Evolutionary conservation across 2,888 invertebrate genomes (phyloP).

Genomic region (Agriopis leucophaearia): DNA sequence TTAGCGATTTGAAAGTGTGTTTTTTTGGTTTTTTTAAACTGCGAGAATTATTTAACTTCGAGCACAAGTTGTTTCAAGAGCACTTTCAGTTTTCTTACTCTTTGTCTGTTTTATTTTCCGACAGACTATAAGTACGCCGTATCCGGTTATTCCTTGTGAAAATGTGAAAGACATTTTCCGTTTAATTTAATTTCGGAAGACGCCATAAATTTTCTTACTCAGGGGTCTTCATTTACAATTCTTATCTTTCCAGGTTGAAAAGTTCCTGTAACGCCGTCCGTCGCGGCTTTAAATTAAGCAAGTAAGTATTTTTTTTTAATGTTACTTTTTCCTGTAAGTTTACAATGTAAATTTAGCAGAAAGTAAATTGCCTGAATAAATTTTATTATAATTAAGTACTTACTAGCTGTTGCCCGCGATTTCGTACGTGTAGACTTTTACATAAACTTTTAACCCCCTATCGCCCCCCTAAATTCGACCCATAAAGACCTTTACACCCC

Average conservation of each 20-base stretch:
- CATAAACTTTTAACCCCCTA: no score
- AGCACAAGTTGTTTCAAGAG: no score
- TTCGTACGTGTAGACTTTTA: no score
- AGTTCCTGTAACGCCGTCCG: conserved; percentile 80
- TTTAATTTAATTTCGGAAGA: conserved; percentile 52
- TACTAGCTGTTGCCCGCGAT: no score
- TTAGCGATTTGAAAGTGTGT: no score
- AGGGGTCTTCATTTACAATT: conserved; percentile 54
- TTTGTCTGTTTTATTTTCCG: conserved; percentile 11
- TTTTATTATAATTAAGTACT: no score
- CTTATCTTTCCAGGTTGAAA: conserved; percentile 74
- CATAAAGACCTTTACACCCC: no score
- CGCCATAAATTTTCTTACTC: conserved; percentile 54
- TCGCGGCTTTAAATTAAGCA: conserved; percentile 73
- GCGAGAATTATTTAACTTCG: no score
- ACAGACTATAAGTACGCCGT: not conserved
- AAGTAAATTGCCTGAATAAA: not conserved
- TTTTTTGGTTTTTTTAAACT: no score
- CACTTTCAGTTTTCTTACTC: no score
- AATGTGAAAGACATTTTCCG: conserved; percentile 46
- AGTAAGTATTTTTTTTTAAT: conserved; percentile 61
- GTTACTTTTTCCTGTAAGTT: conserved; percentile 5
- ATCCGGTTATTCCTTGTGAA: conserved; percentile 31
- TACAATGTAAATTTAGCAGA: not conserved
- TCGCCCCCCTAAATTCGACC: no score